These are phyloP conservation scores for Rhea pennata DNA, from an alignment of 2,113 vertebrate genomes.

Conservation along the genomic window DNA sequence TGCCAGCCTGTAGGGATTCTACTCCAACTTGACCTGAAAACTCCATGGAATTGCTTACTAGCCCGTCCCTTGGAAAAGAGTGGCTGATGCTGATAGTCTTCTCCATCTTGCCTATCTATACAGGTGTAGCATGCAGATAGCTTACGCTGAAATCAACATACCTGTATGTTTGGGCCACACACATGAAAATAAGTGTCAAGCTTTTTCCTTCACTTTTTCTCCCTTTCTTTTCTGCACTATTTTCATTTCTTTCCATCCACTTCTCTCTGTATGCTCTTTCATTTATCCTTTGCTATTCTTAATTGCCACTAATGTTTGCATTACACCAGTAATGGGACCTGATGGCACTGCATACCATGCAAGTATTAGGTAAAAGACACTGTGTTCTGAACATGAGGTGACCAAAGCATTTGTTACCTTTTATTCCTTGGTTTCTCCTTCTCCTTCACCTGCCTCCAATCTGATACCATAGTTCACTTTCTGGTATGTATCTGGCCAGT, in stretches of 20 bases:
- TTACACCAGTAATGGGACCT: neutral
- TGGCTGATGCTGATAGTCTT: neutral
- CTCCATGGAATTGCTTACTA: neutral
- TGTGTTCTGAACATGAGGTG: neutral
- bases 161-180: neutral
- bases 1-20: neutral
- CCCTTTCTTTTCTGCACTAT: neutral
- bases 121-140: neutral
- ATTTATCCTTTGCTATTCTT: neutral
- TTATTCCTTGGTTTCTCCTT: slow-evolving; percentile 17
- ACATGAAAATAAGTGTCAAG: neutral
- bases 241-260: neutral
- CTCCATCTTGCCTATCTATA: neutral
- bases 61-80: neutral
- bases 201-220: neutral
- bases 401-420: neutral
- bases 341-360: neutral
- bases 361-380: neutral
- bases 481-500: neutral
- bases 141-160: neutral
- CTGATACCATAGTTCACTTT: neutral
- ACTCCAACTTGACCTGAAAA: neutral
- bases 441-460: neutral
- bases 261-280: neutral
- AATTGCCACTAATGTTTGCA: neutral